Percentiles rank a stretch among this genome's conserved stretches.
phyloP scores from a whole-genome alignment of 2,888 invertebrate genomes.

The Girardia tigrina region DNA sequence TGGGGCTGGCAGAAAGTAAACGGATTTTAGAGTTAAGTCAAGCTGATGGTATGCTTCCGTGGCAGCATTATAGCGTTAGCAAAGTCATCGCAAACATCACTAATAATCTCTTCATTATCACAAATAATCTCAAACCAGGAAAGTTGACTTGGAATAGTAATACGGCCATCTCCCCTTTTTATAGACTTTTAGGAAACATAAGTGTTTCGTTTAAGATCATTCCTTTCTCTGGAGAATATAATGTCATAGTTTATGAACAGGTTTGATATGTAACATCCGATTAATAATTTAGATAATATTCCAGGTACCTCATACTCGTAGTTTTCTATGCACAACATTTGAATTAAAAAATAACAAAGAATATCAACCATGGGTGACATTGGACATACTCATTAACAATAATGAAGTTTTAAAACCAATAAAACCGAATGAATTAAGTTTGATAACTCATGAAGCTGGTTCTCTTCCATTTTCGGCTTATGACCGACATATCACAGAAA shows the following conservation, averaged over 20 bases:
- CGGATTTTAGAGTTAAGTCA: not conserved
- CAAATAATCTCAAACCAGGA: not conserved
- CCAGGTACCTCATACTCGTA: not conserved
- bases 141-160: not conserved
- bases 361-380: not conserved
- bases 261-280: no score
- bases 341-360: not conserved
- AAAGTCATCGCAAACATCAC: not conserved
- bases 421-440: not conserved
- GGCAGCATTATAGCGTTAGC: not conserved
- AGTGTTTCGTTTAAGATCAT: conserved; percentile 8
- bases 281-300: not conserved
- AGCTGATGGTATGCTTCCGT: conserved; percentile 2
- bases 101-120: not conserved
- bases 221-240: not conserved
- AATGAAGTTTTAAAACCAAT: not conserved
- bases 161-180: conserved; percentile 24
- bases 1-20: not conserved
- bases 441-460: not conserved
- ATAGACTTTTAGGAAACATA: conserved; percentile 14
- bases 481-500: conserved; percentile 24
- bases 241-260: conserved; percentile 25
- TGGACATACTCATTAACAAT: not conserved
- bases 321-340: conserved; percentile 28
- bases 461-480: conserved; percentile 28